Base-by-base conservation (phyloP, 2,888 invertebrate species). In the Oscheius sp. region DNA sequence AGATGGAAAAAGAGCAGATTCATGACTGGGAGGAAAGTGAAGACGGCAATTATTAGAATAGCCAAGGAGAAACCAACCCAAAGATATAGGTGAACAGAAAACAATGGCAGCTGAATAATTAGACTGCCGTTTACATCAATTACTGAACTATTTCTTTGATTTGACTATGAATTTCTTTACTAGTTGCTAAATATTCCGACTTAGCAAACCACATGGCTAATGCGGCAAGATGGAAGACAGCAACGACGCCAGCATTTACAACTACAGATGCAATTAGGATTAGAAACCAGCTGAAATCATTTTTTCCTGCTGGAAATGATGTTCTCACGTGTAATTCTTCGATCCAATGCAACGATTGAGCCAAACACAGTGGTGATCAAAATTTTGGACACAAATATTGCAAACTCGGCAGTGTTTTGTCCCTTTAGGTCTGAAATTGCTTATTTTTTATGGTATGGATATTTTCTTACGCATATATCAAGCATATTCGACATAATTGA, bases 341-440 rank as follows among this genome's bases (percentile, higher is more conserved):
- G 21, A 23, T 23, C 63, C 63, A 45, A 63, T 27, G 23, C 63
- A 63, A 16, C 23, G 9, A 23, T 63, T 63, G 2, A 63, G 16
- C 63, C 69, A 58, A n/a, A 46, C 46, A 23, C 69, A 70, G 49
- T 70, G 69, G 49, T 70, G 69, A 27, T 70, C 69, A 35, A 70
- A 70, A 23, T 49, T 49, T 23, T 45, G 35, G 13, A 70, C 49
- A 27, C 69, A 70, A 12, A 59, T 49, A 27, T 70, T 70, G 21
- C 69, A 70, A 13, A 55, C 55, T n/a, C 69, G 69, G 58, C 69
- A 70, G n/a, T 70, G 69, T 59, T 70, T 70, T 7, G 69, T 70
- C n/a, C 59, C 59, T 45, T 56, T 56, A 1, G 69, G 69, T 0
- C 69, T 70, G 69, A 45, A 70, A 58, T 35, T 49, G 3, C 6